These are phyloP conservation scores for Xiphorhynchus erythropygius DNA, from an alignment of 2,797 vertebrate species.

Conservation along the genomic window DNA sequence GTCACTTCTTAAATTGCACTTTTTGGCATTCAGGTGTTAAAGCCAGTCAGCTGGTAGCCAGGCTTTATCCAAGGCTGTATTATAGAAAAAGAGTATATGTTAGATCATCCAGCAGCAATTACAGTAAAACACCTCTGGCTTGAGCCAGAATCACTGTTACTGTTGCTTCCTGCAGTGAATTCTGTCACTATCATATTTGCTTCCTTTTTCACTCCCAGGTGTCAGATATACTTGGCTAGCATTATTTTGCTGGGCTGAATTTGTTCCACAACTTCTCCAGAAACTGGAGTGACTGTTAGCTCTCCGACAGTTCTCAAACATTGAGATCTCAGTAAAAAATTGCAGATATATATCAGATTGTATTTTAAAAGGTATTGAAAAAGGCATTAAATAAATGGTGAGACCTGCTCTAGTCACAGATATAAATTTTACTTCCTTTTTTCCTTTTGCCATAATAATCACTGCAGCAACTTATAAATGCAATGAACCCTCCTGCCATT, in stretches of 20 bases:
- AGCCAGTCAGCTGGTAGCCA: conserved; percentile 30
- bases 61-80: conserved; percentile 13
- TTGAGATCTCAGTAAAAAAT: not conserved
- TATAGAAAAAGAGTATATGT: conserved; percentile 20
- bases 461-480: not conserved
- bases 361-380: conserved; percentile 15
- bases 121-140: conserved; percentile 22
- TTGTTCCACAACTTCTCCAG: not conserved
- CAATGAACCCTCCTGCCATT: not conserved
- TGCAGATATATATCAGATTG: not conserved
- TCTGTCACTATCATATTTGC: conserved; percentile 13
- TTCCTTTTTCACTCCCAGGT: not conserved
- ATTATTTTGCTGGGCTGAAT: not conserved
- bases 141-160: conserved; percentile 4
- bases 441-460: not conserved
- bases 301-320: not conserved
- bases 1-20: conserved; percentile 54
- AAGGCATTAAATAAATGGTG: conserved; percentile 1
- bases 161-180: conserved; percentile 26
- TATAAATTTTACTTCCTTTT: conserved; percentile 3
- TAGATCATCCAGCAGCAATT: conserved; percentile 65
- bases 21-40: conserved; percentile 43
- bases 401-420: not conserved
- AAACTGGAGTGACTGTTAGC: not conserved
- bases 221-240: conserved; percentile 7